Percentiles rank a stretch among this genome's conserved stretches.
These are phyloP conservation scores for Augochlorella aurata DNA, from an alignment of 2,888 invertebrate genomes.

Conservation along the genomic window DNA sequence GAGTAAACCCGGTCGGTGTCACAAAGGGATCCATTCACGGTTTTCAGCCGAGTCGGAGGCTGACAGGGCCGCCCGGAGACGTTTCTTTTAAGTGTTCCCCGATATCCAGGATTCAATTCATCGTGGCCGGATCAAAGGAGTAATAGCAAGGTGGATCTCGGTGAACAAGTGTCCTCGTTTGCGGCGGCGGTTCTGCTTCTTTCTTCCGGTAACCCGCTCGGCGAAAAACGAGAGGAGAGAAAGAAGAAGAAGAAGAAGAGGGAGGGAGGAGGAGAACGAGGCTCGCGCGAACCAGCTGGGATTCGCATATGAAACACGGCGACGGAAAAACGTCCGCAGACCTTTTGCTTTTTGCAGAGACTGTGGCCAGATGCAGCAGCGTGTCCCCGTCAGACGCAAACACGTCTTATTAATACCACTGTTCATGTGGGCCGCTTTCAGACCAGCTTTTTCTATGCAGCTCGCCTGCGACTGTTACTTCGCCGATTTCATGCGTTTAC, in stretches of 20 bases:
- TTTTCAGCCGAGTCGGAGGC: neutral
- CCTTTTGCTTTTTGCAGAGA: neutral
- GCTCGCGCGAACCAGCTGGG: neutral
- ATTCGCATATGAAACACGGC: neutral
- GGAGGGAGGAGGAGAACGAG: neutral
- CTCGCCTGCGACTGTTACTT: neutral
- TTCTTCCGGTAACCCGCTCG: constrained; percentile 2
- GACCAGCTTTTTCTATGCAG: neutral
- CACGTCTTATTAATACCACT: constrained; percentile 2
- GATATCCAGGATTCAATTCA: constrained; percentile 7
- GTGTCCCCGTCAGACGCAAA: neutral
- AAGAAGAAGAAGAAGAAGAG: neutral
- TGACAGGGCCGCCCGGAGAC: neutral
- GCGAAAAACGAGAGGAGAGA: neutral
- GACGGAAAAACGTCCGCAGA: neutral
- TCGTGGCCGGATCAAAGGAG: constrained; percentile 25
- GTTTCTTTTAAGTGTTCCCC: constrained; percentile 33
- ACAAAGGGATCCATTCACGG: constrained; percentile 3
- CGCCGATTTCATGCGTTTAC: neutral
- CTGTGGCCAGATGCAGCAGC: neutral
- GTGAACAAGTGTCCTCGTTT: constrained; percentile 47
- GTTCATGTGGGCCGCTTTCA: neutral
- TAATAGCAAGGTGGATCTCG: constrained; percentile 24
- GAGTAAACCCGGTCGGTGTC: neutral
- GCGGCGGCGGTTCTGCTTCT: constrained; percentile 35